Evolutionary conservation across 1,140 invertebrate genomes (phyloP).

Genomic region (Cydia strobilella): DNA sequence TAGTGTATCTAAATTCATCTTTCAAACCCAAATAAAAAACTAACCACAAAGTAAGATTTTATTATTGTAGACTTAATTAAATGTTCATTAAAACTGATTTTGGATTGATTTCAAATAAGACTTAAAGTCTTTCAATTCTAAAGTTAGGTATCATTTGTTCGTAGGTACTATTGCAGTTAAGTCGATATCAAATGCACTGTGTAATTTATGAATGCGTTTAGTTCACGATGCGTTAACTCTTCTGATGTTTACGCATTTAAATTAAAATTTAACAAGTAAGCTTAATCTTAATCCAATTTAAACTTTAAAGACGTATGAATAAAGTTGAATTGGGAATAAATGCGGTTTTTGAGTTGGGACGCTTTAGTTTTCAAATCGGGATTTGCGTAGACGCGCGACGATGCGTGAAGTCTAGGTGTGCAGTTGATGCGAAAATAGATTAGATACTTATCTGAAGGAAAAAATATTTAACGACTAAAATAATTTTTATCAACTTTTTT

Average conservation of each 20-base stretch:
- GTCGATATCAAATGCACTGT: conserved; percentile 36
- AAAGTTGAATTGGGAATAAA: not conserved
- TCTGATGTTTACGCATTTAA: conserved; percentile 10
- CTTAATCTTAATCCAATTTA: not conserved
- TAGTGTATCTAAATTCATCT: conserved; percentile 6
- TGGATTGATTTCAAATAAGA: not conserved
- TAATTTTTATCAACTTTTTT: no score
- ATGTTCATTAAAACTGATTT: not conserved
- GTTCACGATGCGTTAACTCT: conserved; percentile 37
- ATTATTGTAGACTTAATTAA: not conserved
- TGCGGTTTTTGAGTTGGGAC: not conserved
- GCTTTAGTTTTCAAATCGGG: not conserved
- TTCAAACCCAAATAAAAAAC: not conserved
- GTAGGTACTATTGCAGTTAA: not conserved
- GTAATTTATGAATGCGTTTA: conserved; percentile 37
- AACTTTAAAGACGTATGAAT: not conserved
- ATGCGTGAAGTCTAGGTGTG: conserved; percentile 12
- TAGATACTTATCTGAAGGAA: not conserved
- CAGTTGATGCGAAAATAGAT: conserved; percentile 5
- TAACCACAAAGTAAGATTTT: not conserved
- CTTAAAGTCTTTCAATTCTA: not conserved
- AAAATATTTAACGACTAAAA: not conserved
- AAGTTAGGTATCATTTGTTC: not conserved
- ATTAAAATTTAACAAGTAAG: not conserved
- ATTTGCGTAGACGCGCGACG: conserved; percentile 8